These are phyloP conservation scores for Hydropsyche betteni DNA, from an alignment of 2,888 invertebrate genomes.

Conservation along the genomic window DNA sequence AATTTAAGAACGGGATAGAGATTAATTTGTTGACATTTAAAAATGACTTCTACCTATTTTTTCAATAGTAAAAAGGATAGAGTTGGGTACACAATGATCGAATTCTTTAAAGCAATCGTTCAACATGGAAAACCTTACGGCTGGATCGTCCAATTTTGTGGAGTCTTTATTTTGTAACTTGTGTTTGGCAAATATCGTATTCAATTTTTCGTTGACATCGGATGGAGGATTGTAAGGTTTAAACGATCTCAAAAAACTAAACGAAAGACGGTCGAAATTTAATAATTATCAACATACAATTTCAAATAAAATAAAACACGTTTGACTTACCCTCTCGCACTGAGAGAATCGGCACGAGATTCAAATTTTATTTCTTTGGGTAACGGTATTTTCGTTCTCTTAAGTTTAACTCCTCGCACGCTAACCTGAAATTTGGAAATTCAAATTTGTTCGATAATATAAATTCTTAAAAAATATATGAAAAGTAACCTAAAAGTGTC, in stretches of 20 bases:
- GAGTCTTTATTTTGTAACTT: slow-evolving; percentile 61
- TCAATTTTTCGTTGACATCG: slow-evolving; percentile 71
- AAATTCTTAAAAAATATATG: too few species aligned
- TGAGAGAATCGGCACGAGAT: not conserved
- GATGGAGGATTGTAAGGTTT: slow-evolving; percentile 78
- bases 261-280: slow-evolving; percentile 52
- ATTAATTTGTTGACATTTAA: slow-evolving; percentile 48
- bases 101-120: slow-evolving; percentile 76
- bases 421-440: slow-evolving; percentile 18
- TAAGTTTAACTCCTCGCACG: not conserved
- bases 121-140: slow-evolving; percentile 75
- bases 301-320: not conserved
- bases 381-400: not conserved
- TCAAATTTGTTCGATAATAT: too few species aligned
- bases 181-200: slow-evolving; percentile 68
- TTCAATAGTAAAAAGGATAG: slow-evolving; percentile 77
- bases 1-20: not conserved
- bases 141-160: slow-evolving; percentile 62
- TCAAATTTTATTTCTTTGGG: not conserved
- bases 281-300: not conserved
- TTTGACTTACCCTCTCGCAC: not conserved
- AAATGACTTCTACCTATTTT: slow-evolving; percentile 67
- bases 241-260: slow-evolving; percentile 78
- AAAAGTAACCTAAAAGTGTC: too few species aligned
- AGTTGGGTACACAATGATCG: slow-evolving; percentile 83